A percentile compares a stretch with the other conserved stretches of the same genome.
phyloP scores from a whole-genome alignment of 64 coral and sea anemone genomes.

The Stichodactyla helianthus region DNA sequence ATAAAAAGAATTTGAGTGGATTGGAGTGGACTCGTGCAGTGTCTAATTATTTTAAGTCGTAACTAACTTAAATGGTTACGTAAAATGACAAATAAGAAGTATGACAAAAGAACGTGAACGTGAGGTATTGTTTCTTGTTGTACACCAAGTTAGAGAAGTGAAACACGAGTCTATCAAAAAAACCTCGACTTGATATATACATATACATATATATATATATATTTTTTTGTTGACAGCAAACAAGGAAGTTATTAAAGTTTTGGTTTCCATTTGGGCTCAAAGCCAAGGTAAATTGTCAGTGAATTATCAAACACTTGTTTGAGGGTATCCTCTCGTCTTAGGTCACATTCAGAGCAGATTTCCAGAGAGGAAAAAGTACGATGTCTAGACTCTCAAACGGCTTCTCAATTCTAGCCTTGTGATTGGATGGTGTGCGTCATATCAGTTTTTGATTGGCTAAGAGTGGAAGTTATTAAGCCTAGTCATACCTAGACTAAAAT shows the following conservation, averaged over 20 bases:
- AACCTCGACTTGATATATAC: too few relatives aligned
- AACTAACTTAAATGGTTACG: too few relatives aligned
- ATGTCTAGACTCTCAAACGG: background rate
- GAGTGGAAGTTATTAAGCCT: background rate
- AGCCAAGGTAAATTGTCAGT: background rate
- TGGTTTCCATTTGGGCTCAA: background rate
- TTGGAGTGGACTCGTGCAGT: too few relatives aligned
- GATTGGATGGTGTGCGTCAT: background rate
- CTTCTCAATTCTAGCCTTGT: background rate
- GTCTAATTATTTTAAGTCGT: too few relatives aligned
- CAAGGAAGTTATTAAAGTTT: background rate
- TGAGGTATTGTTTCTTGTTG: too few relatives aligned
- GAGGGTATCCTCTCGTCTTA: background rate
- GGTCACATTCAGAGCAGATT: background rate
- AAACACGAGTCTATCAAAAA: too few relatives aligned
- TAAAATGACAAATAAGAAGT: too few relatives aligned
- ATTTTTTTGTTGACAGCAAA: slow-evolving; percentile 1
- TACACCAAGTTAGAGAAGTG: too few relatives aligned
- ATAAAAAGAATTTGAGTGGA: too few relatives aligned
- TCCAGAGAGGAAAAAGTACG: background rate
- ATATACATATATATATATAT: background rate
- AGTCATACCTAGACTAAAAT: background rate
- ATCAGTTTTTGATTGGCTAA: background rate
- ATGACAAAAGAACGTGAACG: too few relatives aligned
- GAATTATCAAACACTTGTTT: background rate